Base-by-base conservation (phyloP, 2,888 invertebrate genomes). In the Cryptus viduatorius region DNA sequence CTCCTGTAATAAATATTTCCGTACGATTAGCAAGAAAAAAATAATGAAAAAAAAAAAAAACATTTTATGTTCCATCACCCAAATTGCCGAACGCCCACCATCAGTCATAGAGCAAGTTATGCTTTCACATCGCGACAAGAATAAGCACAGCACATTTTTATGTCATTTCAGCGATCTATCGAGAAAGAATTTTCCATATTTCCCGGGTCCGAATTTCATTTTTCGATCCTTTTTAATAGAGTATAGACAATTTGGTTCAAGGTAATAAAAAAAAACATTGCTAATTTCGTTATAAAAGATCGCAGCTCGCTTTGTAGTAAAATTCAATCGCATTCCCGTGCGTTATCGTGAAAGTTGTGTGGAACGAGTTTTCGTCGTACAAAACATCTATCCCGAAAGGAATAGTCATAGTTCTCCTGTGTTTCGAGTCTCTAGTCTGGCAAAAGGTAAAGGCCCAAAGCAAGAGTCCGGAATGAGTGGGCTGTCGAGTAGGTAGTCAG, bases 1-100 rank as follows among this genome's bases (percentile, higher is more conserved):
- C 79, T 84, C 78, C 73, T 84, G 84, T 67, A 82, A 86, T 84
- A 84, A 84, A 86, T 80, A 82, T 86, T 86, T 86, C 69, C 84
- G 79, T 82, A 82, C 72, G 46, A 76, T 77, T 67, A 69, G 77
- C 53, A 69, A 10, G 16, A 4, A 10, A 29, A 4, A 59, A 24
- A 37, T 37, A 37, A 37, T 37, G 37, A 37, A 37, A 37, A 64
- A 42, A 24, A 19, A 42, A 31, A 50, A 14, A 4, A 31, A 16
- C 44, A n/a, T 44, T 68, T 50, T 8, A 48, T 31, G 37, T 59
- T 79, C 46, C 24, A 53, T 68, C 68, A 53, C 12, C 37, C 53
- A 12, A 71, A 65, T 65, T 12, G 14, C 29, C 59, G 29, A 59
- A 29, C 29, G 59, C 59, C 59, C 24, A 4, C 59, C 24, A 1